Evolutionary conservation across 2,888 invertebrate species (phyloP), one percentile per base, ranked within the genome.

Genomic region (Caenorhabditis becei): DNA sequence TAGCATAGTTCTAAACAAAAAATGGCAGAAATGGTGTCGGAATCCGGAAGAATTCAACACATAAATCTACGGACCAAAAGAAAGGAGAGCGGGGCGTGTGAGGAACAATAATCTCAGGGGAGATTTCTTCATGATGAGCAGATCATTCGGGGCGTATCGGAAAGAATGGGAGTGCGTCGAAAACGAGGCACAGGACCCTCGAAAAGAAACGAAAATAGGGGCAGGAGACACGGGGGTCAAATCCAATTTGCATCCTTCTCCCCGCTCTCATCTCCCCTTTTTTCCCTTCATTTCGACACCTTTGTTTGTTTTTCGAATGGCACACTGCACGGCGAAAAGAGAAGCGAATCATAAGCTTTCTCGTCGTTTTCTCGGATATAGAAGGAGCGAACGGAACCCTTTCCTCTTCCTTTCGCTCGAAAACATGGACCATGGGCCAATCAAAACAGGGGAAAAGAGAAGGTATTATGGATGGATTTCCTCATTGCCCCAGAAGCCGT

Each of bases 271-370:
- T 23, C 18, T 63, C 66, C 47, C 47, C 47, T 18, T 47, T 20
- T 20, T 18, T 18, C 18, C 18, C 47, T 53, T 75, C 75, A 75
- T 75, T 75, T 66, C 35, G 75, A 75, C 75, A 75, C 75, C 75
- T 75, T 66, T 74, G 56, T 66, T 75, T 75, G 66, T 66, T 67
- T 53, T 65, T 59, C 18, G 24, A 59, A 26, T 20, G 41, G 8
- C 47, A 51, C 61, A 44, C 26, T 41, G 41, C 8, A 7, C 11
- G 41, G 41, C 8, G 23, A 56, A 54, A n/a, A 41, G 23, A 72
- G 41, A 56, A 54, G 51, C 49, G 59, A 23, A 65, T 65, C 51
- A 66, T 63, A 65, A 66, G 74, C 65, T 32, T 59, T 32, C 24
- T 28, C 32, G 56, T 37, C 70, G 35, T 58, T 44, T 67, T 66